Percentiles rank a stretch among this genome's conserved stretches.
Conservation (phyloP, 2,113 vertebrate genomes). For the Butorides virescens region DNA sequence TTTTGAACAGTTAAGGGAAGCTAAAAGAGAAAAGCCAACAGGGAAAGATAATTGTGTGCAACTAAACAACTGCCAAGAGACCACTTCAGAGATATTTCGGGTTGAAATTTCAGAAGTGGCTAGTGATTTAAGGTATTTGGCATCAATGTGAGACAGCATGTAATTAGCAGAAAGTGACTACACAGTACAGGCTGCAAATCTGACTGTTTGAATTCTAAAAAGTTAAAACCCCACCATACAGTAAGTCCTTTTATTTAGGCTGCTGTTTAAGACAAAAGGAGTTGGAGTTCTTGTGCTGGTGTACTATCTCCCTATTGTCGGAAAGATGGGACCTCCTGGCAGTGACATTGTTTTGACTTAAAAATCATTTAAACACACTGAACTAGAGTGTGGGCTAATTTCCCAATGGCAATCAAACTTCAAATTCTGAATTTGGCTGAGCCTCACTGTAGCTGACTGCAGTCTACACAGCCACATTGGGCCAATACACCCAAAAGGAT, state of each 20-base stretch:
- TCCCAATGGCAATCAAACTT: slow-evolving; percentile 12
- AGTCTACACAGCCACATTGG: not conserved
- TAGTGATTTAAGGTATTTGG: not conserved
- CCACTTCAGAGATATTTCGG: not conserved
- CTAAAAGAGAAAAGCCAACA: not conserved
- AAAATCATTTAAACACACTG: slow-evolving; percentile 15
- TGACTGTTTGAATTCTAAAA: not conserved
- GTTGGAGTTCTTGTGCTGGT: not conserved
- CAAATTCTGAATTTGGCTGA: not conserved
- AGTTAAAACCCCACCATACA: not conserved
- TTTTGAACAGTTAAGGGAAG: not conserved
- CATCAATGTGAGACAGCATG: not conserved
- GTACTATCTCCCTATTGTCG: not conserved
- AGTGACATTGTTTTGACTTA: not conserved
- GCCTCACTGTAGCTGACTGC: not conserved
- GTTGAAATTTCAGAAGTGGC: not conserved
- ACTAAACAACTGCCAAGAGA: not conserved
- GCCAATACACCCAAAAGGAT: not conserved
- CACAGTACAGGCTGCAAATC: not conserved
- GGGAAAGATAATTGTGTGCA: not conserved
- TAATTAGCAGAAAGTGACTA: not conserved
- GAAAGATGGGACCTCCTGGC: not conserved
- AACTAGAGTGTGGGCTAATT: not conserved
- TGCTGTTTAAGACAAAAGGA: slow-evolving; percentile 3
- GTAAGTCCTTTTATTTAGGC: not conserved